Base-by-base conservation (phyloP, 2,888 invertebrate species). In the Nasonia oneida region DNA sequence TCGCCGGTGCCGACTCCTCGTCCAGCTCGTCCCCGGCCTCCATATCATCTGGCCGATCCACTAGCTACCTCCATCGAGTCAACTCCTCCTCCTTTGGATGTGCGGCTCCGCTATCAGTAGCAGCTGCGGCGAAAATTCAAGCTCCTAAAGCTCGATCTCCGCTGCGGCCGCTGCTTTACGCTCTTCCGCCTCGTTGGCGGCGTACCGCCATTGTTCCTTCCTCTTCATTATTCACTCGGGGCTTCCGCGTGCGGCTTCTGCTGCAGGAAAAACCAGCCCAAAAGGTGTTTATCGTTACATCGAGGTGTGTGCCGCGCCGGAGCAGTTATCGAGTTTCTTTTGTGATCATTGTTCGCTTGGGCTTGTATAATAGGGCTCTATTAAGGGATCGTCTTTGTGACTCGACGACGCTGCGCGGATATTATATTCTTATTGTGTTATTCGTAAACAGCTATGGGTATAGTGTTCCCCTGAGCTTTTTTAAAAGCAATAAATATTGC, bases 21-120 rank as follows among this genome's bases (percentile, higher is more conserved):
- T 93, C 93, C 89, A 91, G 89, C 90, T 93, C 93, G 90, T 92
- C 92, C 88, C 91, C 92, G 86, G 92, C 90, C 89, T 93, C 92
- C 93, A 93, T 93, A 91, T 92, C 93, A 93, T 91, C 91, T 92
- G 87, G 61, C 83, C 88, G 74, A 33, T 61, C n/a, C 39, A 61
- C 23, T 61, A 4, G n/a, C 70, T 81, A 37, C 77, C 83, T 83
- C 83, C 81, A 86, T 80, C 80, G 81, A 73, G 29, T 74, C 71
- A 79, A 50, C 29, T 70, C 33, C 61, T 86, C 75, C 61, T 70
- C 75, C 18, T 53, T 70, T 53, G 23, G 29, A 70, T 81, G 78
- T 42, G 29, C 1, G 42, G 73, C n/a, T n/a, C 5, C 42, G 50
- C 23, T 18, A 18, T 10, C 74, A 23, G 8, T 8, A 37, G 12